These are phyloP conservation scores for Drosophila dives DNA, from an alignment of 2,888 invertebrate genomes.

Conservation along the genomic window DNA sequence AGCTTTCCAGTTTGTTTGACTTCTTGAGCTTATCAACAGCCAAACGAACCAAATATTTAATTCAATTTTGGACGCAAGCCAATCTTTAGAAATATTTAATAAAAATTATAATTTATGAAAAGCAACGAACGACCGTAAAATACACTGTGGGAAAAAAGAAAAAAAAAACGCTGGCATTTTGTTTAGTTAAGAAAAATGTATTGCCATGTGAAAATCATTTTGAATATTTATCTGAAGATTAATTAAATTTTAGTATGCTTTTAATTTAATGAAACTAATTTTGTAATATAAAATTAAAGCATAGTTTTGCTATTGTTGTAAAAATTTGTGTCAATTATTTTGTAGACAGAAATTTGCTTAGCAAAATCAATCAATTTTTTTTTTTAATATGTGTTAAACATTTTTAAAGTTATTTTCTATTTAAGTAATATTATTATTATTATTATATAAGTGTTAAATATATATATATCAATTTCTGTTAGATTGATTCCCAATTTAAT, in stretches of 20 bases:
- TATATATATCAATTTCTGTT: background rate
- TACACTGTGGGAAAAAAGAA: background rate
- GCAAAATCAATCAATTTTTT: background rate
- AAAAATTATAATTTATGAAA: background rate
- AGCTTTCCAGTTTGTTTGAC: slow-evolving; percentile 21
- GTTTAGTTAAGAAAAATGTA: background rate
- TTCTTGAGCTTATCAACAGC: slow-evolving; percentile 50
- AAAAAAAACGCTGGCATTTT: background rate
- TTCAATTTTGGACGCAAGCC: slow-evolving; percentile 59
- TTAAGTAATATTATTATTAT: background rate
- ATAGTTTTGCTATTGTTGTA: no score
- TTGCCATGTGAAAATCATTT: background rate
- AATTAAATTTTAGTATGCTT: background rate
- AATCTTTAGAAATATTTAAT: slow-evolving; percentile 30
- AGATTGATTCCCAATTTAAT: background rate
- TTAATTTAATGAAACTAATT: background rate
- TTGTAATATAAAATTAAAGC: background rate
- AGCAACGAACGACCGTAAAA: background rate
- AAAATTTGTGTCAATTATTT: background rate
- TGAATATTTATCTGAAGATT: background rate
- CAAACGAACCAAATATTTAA: slow-evolving; percentile 57
- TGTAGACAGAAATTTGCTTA: background rate
- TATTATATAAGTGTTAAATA: background rate
- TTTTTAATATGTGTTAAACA: background rate
- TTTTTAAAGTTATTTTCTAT: background rate